phyloP scores from a whole-genome alignment of 2,797 vertebrate species.

The Paedocypris micromegethes region DNA sequence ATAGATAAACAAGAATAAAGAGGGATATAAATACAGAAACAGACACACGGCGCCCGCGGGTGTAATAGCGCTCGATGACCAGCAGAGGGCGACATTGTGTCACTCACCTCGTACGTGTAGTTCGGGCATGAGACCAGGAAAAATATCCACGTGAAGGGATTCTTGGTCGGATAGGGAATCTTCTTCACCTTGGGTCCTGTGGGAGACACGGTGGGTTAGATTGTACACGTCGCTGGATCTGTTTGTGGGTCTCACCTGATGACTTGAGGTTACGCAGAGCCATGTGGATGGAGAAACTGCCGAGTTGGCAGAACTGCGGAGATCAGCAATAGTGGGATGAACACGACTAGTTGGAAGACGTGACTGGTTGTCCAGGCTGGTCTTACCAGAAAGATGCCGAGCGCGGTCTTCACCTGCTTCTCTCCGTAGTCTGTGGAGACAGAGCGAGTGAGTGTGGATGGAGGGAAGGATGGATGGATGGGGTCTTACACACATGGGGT shows the following conservation, averaged over 20 bases:
- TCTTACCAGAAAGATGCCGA: conserved; percentile 83
- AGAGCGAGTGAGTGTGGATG: background rate
- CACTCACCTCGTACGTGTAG: conserved; percentile 86
- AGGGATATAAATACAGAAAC: background rate
- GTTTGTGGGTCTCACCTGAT: conserved; percentile 61
- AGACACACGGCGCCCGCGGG: background rate
- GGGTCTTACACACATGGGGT: conserved; percentile 76
- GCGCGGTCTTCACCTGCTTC: conserved; percentile 80
- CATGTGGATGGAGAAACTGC: conserved; percentile 90
- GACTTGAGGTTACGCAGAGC: conserved; percentile 82
- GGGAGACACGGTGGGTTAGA: background rate
- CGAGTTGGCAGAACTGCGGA: conserved; percentile 83
- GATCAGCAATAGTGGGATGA: background rate
- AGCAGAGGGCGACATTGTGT: conserved; percentile 58
- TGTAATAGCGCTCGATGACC: conserved; percentile 35
- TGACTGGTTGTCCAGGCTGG: background rate
- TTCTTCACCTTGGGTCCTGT: conserved; percentile 84
- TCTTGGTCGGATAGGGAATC: conserved; percentile 85
- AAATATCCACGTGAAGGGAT: conserved; percentile 92
- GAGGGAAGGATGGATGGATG: too few relatives aligned
- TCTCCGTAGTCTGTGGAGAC: conserved; percentile 73
- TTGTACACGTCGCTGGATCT: background rate
- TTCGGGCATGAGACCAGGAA: conserved; percentile 86
- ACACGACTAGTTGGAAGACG: too few relatives aligned
- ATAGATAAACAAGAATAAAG: too few relatives aligned